Conservation (phyloP, 2,113 vertebrate genomes). For the Myocastor coypus region DNA sequence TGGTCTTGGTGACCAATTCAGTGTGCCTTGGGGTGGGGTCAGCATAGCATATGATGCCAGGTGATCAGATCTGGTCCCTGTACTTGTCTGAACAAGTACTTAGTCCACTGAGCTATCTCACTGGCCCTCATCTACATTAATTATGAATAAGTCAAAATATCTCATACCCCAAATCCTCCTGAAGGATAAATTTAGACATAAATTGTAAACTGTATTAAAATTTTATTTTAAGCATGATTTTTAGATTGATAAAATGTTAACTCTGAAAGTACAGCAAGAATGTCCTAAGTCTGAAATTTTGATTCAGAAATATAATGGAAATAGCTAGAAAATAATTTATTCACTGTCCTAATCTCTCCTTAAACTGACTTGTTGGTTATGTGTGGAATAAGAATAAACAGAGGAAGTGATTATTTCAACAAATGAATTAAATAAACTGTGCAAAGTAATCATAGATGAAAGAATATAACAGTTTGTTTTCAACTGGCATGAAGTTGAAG, state of each 20-base stretch:
- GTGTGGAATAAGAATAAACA: slow-evolving; percentile 58
- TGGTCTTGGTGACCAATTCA: too few species aligned
- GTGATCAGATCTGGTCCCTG: too few species aligned
- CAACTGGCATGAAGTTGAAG: not conserved
- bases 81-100: too few species aligned
- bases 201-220: slow-evolving; percentile 45
- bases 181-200: slow-evolving; percentile 19
- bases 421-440: slow-evolving; percentile 57
- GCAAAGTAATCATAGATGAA: slow-evolving; percentile 54
- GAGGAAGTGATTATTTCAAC: slow-evolving; percentile 61
- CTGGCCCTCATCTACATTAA: not conserved
- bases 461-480: slow-evolving; percentile 37
- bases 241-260: slow-evolving; percentile 31
- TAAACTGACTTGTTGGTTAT: slow-evolving; percentile 18
- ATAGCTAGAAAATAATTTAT: slow-evolving; percentile 40
- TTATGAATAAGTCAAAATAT: slow-evolving; percentile 32
- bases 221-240: slow-evolving; percentile 37
- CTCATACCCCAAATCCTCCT: not conserved
- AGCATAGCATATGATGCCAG: too few species aligned
- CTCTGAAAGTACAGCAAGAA: slow-evolving; percentile 38
- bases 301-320: slow-evolving; percentile 49
- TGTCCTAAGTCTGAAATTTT: slow-evolving; percentile 16
- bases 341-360: not conserved
- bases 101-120: too few species aligned
- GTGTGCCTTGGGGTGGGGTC: too few species aligned